Base-by-base conservation (phyloP, 2,113 vertebrate genomes). In the Podarcis raffonei region DNA sequence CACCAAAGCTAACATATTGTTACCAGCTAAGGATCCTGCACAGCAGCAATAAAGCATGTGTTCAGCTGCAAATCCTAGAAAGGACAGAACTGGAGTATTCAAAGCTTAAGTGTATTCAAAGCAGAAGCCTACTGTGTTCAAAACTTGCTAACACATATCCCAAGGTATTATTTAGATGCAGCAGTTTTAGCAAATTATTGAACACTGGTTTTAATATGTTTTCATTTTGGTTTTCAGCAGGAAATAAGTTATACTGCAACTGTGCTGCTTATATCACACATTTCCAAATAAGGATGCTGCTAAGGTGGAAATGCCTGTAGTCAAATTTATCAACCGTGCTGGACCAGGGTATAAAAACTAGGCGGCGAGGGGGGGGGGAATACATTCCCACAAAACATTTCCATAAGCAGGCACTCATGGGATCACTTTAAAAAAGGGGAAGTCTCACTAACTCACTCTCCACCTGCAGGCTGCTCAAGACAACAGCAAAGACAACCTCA, bases 1-100 rank as follows among this genome's bases (percentile, higher is more conserved):
- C 75, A 89, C 87, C 92, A 94, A 93, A 90, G 87, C 94, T 92
- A 94, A 95, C 91, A 93, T 92, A 90, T 92, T 90, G 87, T 89
- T 94, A 91, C 74, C 93, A 86, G 90, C 94, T 82, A 93, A 90
- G 92, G 89, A 93, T 83, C 88, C 87, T 91, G 91, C 85, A 89
- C 69, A 94, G 91, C 86, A 94, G 90, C 85, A 93, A 87, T 89
- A 92, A 82, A 91, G 91, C 93, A 95, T 92, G 81, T 74, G 3
- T 84, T 95, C 84, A 91, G 86, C 86, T 90, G 71, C 0, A 90
- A 88, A 91, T 91, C 95, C 66, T 89, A 94, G 93, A 95, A 94
- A 32, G 20, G 92, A 89, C 93, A 80, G 87, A 94, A 79, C 88
- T 87, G 90, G 71, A 87, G 92, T 92, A 86, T 90, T 83, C 39